These are phyloP conservation scores for Cataglyphis altisquamis DNA, from an alignment of 2,888 invertebrate species.

Conservation along the genomic window DNA sequence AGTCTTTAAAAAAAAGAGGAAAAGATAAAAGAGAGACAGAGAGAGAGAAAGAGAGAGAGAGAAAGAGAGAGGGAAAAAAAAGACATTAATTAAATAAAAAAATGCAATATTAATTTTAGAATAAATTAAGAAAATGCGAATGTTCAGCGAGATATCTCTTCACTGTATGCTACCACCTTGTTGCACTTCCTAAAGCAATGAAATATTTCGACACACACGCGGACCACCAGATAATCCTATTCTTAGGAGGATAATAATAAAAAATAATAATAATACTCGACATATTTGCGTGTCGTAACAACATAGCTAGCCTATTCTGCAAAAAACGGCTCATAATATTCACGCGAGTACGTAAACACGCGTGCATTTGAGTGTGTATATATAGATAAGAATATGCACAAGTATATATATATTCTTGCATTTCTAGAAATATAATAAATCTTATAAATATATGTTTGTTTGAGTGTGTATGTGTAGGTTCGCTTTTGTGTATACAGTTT, in stretches of 20 bases:
- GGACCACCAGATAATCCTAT: constrained; percentile 75
- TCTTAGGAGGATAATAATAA: constrained; percentile 62
- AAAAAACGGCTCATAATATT: constrained; percentile 66
- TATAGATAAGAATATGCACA: constrained; percentile 71
- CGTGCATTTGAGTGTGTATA: constrained; percentile 47
- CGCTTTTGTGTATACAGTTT: constrained; percentile 71
- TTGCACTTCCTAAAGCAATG: constrained; percentile 62
- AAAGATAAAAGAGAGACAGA: neutral
- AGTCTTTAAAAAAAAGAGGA: neutral
- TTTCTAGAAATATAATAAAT: constrained; percentile 79
- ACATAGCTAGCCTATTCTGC: constrained; percentile 63
- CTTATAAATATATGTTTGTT: constrained; percentile 73
- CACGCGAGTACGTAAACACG: constrained; percentile 47
- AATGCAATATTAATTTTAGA: constrained; percentile 18
- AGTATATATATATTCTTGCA: constrained; percentile 65
- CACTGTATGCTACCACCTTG: constrained; percentile 33
- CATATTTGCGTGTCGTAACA: constrained; percentile 73
- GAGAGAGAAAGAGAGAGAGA: neutral
- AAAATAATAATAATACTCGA: constrained; percentile 79
- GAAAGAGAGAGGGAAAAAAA: neutral
- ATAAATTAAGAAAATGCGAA: constrained; percentile 52
- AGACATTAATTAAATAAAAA: constrained; percentile 12
- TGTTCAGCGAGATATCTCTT: constrained; percentile 71
- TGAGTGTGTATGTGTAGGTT: neutral
- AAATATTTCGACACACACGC: constrained; percentile 73